These are phyloP conservation scores for Lophochroa leadbeateri DNA, from an alignment of 2,113 vertebrate genomes.

Conservation along the genomic window DNA sequence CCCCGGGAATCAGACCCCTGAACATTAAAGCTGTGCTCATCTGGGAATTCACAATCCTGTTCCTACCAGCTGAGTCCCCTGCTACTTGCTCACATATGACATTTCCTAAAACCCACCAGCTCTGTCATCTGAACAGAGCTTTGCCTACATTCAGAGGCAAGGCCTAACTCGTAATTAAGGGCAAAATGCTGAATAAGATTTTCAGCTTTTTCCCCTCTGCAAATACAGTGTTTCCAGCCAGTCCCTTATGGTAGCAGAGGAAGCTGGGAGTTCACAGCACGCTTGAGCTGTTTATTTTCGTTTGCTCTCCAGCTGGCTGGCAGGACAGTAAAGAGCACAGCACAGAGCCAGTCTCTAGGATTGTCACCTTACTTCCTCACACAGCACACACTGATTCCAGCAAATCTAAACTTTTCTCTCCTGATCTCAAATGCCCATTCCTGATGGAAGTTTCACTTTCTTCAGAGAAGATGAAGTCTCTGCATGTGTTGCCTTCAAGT, in stretches of 20 bases:
- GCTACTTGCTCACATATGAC: background rate
- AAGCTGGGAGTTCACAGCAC: background rate
- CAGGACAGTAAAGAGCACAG: background rate
- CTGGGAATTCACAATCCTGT: background rate
- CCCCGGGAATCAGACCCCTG: background rate
- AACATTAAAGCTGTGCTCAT: background rate
- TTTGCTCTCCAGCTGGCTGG: background rate
- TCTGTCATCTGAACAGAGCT: background rate
- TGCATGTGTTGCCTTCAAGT: background rate
- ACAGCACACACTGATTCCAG: background rate
- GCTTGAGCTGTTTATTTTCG: background rate
- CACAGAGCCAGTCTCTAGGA: fast-evolving
- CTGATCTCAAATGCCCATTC: background rate
- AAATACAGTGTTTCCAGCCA: background rate
- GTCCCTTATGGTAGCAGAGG: background rate
- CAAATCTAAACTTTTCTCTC: background rate
- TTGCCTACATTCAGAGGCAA: background rate
- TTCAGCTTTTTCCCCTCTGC: background rate
- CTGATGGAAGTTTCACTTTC: background rate
- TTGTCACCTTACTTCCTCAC: background rate
- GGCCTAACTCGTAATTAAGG: background rate
- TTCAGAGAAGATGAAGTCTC: background rate
- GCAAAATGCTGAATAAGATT: conserved; percentile 25
- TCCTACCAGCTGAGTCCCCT: background rate
- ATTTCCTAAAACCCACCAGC: background rate